Base-by-base conservation (phyloP, 1,140 invertebrate species). In the Rhagoletis pomonella region DNA sequence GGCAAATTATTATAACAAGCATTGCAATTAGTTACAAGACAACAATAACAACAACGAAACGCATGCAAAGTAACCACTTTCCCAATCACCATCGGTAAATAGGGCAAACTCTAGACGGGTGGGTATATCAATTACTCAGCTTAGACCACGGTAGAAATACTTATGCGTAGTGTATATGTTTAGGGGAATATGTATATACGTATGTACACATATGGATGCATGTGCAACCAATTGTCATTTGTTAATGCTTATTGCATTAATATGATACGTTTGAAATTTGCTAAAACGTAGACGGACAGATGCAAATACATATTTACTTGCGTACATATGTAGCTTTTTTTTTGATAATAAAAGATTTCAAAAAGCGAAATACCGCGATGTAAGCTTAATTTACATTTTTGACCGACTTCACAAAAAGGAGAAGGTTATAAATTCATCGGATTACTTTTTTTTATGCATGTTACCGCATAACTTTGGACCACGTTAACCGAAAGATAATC, bases 21-120 rank as follows among this genome's bases (percentile, higher is more conserved):
- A 29, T 55, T 55, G 50, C 10, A 7, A 55, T 29, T 55, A 55
- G 50, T 55, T 55, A 10, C 42, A 73, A 10, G 3, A 1, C 44
- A 73, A 73, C n/a, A 47, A 10, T 44, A 69, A 73, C 42, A 29
- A 29, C 29, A 29, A 29, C 29, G 29, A 29, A 29, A 29, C 29
- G 29, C 29, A 29, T 29, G 29, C 10, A 73, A 42, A 42, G 7
- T 4, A 50, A 42, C 12, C 44, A 81, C 47, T 58, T 50, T 81
- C 47, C 73, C 73, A 81, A 81, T 55, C 44, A 55, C 42, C n/a
- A 47, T 5, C 73, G 73, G 73, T 17, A 81, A 81, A 81, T 81
- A 58, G 73, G 73, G 47, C 44, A 81, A 50, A 81, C 29, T 6
- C 44, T 17, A 81, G 47, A 55, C 73, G 12, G 6, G 19, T 55